These are phyloP conservation scores for Cryptotermes secundus DNA, from an alignment of 1,140 invertebrate genomes.

Conservation along the genomic window DNA sequence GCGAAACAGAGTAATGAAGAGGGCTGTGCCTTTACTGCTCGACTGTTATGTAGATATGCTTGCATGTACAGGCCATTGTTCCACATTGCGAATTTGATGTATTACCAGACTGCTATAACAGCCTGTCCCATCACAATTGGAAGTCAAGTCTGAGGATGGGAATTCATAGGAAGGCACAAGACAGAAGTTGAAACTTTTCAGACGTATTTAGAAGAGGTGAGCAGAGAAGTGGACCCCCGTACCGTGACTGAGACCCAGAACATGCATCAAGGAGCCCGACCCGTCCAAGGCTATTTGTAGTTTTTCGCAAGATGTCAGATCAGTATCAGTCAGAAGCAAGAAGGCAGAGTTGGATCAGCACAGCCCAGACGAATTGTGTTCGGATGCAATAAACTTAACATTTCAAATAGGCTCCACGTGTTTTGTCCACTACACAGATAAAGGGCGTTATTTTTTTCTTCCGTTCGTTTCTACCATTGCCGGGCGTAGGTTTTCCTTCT, in stretches of 20 bases:
- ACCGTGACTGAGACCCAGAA: neutral
- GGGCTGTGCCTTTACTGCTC: too few species aligned
- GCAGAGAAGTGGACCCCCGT: neutral
- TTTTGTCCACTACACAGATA: neutral
- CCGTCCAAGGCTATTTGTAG: constrained; percentile 5
- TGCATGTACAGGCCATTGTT: neutral
- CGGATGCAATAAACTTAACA: neutral
- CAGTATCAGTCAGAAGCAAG: neutral
- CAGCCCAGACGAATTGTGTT: neutral
- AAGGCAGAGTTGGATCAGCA: neutral
- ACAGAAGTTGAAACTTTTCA: neutral
- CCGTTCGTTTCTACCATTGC: too few species aligned
- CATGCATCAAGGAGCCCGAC: constrained; percentile 9
- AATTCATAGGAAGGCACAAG: neutral
- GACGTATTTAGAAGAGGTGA: neutral
- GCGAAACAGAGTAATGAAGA: too few species aligned
- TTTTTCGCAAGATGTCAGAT: constrained; percentile 13
- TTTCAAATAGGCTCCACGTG: neutral
- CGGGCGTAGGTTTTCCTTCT: too few species aligned
- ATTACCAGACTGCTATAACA: neutral
- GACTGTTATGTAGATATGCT: too few species aligned
- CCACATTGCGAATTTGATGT: neutral
- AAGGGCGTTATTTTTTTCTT: neutral
- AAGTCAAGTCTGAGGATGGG: neutral
- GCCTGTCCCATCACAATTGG: neutral